These are phyloP conservation scores for Athalia circularis DNA, from an alignment of 2,888 invertebrate species.

Conservation along the genomic window DNA sequence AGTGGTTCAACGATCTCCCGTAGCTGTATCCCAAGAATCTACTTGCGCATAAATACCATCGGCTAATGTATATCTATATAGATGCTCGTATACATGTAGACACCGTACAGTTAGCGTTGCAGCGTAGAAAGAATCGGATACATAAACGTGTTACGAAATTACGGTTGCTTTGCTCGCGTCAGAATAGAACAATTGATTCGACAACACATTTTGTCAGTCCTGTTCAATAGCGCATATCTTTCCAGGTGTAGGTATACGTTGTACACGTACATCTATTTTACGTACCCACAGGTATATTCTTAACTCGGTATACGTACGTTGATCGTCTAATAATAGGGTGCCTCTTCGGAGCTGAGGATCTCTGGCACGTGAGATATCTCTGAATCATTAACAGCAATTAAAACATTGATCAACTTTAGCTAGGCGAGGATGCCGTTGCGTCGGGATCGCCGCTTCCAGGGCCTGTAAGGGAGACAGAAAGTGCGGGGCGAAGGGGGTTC, in stretches of 20 bases:
- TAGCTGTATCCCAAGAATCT: too few relatives aligned
- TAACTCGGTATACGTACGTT: conserved; percentile 24
- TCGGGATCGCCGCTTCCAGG: conserved; percentile 28
- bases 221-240: conserved; percentile 3
- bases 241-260: background rate
- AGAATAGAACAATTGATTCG: conserved; percentile 43
- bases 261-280: too few relatives aligned
- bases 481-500: conserved; percentile 46
- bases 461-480: too few relatives aligned
- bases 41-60: too few relatives aligned
- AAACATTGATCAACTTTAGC: conserved; percentile 55
- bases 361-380: conserved; percentile 52
- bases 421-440: conserved; percentile 55
- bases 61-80: too few relatives aligned
- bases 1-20: too few relatives aligned
- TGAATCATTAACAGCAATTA: conserved; percentile 65
- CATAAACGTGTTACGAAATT: conserved; percentile 31
- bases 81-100: too few relatives aligned
- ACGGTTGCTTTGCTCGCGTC: conserved; percentile 32
- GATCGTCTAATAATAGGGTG: conserved; percentile 45
- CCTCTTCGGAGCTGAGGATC: conserved; percentile 44
- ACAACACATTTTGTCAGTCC: conserved; percentile 29
- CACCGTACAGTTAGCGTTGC: background rate
- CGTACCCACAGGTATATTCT: background rate
- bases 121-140: background rate